phyloP scores from a whole-genome alignment of 2,113 vertebrate genomes.

The Mesembrinibis cayennensis region DNA sequence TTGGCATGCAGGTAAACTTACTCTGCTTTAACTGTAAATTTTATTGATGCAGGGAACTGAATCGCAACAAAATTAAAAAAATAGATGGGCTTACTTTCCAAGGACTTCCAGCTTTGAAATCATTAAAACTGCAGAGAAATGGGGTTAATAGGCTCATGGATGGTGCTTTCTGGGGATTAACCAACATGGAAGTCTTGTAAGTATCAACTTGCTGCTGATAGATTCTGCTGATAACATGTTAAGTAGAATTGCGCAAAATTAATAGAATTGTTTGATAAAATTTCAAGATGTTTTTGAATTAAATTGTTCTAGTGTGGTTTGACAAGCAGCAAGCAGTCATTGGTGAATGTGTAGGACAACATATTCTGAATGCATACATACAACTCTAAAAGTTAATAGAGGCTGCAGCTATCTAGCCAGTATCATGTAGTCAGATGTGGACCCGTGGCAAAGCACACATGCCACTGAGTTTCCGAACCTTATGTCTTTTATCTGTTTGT shows the following conservation, averaged over 20 bases:
- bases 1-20: background rate
- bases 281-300: background rate
- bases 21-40: slow-evolving; percentile 5
- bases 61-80: slow-evolving; percentile 89
- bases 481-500: background rate
- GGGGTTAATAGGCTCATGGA: slow-evolving; percentile 90
- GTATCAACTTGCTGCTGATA: slow-evolving; percentile 24
- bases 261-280: background rate
- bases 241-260: background rate
- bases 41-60: slow-evolving; percentile 83
- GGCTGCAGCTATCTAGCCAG: background rate
- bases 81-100: slow-evolving; percentile 94
- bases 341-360: background rate
- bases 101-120: slow-evolving; percentile 87
- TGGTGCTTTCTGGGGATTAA: slow-evolving; percentile 94
- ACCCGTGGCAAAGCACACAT: background rate
- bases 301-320: background rate
- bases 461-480: background rate
- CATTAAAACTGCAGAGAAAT: slow-evolving; percentile 91
- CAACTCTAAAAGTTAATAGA: background rate
- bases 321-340: background rate
- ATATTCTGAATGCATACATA: background rate
- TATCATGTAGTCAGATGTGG: background rate
- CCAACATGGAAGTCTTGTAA: slow-evolving; percentile 94
- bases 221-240: background rate